Base-by-base conservation (phyloP, 2,113 vertebrate genomes). In the Psephotus haematonotus region DNA sequence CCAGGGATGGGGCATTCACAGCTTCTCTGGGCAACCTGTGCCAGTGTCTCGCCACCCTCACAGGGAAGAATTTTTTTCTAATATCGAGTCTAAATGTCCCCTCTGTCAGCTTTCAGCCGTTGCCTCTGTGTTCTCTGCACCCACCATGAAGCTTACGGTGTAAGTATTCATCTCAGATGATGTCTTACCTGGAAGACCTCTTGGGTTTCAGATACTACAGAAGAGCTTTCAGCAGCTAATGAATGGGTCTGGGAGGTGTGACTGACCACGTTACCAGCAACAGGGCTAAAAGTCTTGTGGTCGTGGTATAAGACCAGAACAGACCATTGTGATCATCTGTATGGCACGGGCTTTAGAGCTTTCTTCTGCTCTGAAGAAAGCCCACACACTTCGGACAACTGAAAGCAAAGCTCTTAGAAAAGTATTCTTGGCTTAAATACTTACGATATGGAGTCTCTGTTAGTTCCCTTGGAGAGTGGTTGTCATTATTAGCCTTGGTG, bases 361-460 rank as follows among this genome's bases (percentile, higher is more conserved):
- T 79, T 44, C 20, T 69, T 35, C 49, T 76, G 47, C 46, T 85
- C 35, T 75, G 31, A 49, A 59, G 62, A 83, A 82, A 88, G 23
- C 24, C 65, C 57, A 13, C 12, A 39, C 13, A 10, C 29, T 50
- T 74, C 29, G 41, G 44, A 53, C 12, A 68, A 60, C 39, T 74
- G 53, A 52, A 80, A 63, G 62, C 49, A 95, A 75, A 80, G 15
- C 35, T 86, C n/a, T 69, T 16, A 65, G 47, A 63, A 65, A 49
- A 81, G 81, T 13, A 10, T 81, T n/a, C 60, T 60, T 80, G 78
- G 70, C n/a, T 65, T 65, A 28, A 69, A 47, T 24, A 28, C 28
- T 50, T 62, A 19, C 0, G 0, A 55, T 16, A 33, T 28, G 46
- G 25, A 71, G 27, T 29, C 19, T 72, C 28, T 35, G 50, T 4